phyloP scores from a whole-genome alignment of 2,888 invertebrate genomes.

The Aleiodes testaceus region DNA sequence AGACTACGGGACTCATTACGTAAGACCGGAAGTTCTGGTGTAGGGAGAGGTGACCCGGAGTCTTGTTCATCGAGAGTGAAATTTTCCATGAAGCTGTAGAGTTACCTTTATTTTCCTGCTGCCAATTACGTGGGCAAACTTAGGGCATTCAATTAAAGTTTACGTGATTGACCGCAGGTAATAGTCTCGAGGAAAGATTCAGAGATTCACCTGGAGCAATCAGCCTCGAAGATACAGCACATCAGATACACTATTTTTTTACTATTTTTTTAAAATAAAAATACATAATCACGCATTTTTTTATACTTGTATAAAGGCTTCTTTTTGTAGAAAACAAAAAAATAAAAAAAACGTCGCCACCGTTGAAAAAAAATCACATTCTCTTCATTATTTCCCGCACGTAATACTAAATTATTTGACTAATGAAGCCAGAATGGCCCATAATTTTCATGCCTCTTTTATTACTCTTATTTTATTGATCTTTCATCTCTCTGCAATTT shows the following conservation, averaged over 20 bases:
- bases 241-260: constrained; percentile 60
- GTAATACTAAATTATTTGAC: background rate
- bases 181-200: background rate
- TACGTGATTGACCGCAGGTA: constrained; percentile 24
- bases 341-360: constrained; percentile 72
- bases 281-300: constrained; percentile 68
- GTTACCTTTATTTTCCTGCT: background rate
- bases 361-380: constrained; percentile 60
- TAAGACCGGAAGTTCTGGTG: constrained; percentile 32
- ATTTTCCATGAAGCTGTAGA: constrained; percentile 14
- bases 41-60: constrained; percentile 14
- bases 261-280: constrained; percentile 55
- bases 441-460: constrained; percentile 38
- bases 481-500: constrained; percentile 32
- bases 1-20: constrained; percentile 9
- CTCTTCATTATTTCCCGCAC: background rate
- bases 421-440: constrained; percentile 31
- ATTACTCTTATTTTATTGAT: constrained; percentile 46
- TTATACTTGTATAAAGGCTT: constrained; percentile 73
- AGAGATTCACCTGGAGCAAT: constrained; percentile 39
- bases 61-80: constrained; percentile 30
- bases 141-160: constrained; percentile 40
- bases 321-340: constrained; percentile 68
- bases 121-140: constrained; percentile 20
- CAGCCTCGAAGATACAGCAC: constrained; percentile 29